Evolutionary conservation across 2,888 invertebrate genomes (phyloP).

Genomic region (Campoletis raptor): DNA sequence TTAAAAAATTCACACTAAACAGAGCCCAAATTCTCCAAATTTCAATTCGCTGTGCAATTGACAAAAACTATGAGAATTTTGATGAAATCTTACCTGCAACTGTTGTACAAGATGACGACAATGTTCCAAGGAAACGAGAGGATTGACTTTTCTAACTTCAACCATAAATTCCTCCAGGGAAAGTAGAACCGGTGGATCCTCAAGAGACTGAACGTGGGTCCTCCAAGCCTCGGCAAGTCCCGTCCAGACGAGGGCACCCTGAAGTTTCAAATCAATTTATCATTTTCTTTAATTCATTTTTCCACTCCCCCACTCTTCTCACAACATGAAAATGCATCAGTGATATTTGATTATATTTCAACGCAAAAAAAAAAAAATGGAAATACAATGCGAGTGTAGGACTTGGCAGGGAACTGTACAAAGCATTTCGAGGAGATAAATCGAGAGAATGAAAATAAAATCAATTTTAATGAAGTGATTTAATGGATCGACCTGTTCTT

Average conservation of each 20-base stretch:
- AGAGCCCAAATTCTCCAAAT: too few relatives aligned
- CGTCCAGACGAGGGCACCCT: slow-evolving; percentile 82
- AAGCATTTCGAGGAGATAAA: slow-evolving; percentile 35
- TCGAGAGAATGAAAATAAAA: slow-evolving; percentile 65
- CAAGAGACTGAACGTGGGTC: slow-evolving; percentile 79
- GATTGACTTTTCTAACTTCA: slow-evolving; percentile 83
- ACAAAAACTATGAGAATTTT: background rate
- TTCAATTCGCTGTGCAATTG: too few relatives aligned
- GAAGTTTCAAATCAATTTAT: slow-evolving; percentile 70
- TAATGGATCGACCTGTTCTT: slow-evolving; percentile 84
- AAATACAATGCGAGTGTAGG: slow-evolving; percentile 44
- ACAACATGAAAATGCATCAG: slow-evolving; percentile 10
- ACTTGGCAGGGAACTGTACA: slow-evolving; percentile 56
- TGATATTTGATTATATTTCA: slow-evolving; percentile 55
- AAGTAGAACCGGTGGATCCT: slow-evolving; percentile 81
- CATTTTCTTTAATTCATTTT: background rate
- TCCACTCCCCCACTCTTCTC: background rate
- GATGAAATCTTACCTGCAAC: slow-evolving; percentile 77
- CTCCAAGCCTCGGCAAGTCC: slow-evolving; percentile 83
- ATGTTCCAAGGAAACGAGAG: slow-evolving; percentile 82
- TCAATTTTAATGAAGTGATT: slow-evolving; percentile 76
- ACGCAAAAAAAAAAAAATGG: slow-evolving; percentile 21
- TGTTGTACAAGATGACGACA: slow-evolving; percentile 82
- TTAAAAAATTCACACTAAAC: background rate
- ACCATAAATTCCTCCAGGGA: slow-evolving; percentile 80